Conservation (phyloP, 2,113 vertebrate genomes). For the Calonectris borealis region DNA sequence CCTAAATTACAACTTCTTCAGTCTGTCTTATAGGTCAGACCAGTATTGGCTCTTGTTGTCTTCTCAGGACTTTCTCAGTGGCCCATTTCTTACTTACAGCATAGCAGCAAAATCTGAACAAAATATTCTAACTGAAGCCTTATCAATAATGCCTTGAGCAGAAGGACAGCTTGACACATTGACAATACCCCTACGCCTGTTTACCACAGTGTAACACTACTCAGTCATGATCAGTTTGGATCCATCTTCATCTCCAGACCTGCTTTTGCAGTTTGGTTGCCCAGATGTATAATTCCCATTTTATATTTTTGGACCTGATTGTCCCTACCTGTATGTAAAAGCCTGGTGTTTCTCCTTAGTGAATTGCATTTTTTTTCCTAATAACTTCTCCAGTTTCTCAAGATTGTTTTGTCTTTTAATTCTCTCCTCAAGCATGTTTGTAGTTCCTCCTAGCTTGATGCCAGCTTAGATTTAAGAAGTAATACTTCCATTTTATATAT, state of each 20-base stretch:
- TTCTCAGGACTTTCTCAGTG: not conserved
- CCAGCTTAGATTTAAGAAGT: not conserved
- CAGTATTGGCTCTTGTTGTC: not conserved
- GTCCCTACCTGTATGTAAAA: not conserved
- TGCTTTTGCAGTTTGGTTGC: not conserved
- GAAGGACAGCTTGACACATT: not conserved
- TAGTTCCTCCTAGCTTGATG: not conserved
- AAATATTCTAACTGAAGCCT: not conserved
- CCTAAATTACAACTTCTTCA: not conserved
- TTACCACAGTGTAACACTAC: accelerated
- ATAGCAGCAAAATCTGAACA: not conserved
- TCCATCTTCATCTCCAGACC: not conserved
- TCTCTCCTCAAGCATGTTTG: not conserved
- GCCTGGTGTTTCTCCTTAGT: not conserved
- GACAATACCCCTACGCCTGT: not conserved
- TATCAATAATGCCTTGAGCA: not conserved
- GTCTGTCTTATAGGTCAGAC: not conserved
- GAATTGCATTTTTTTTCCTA: not conserved
- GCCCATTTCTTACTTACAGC: not conserved
- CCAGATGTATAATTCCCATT: not conserved
- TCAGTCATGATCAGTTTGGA: not conserved
- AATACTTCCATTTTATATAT: not conserved
- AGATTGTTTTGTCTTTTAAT: not conserved
- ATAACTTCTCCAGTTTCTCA: not conserved
- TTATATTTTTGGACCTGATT: not conserved